A percentile compares a stretch with the other conserved stretches of the same genome.
Conservation (phyloP, 2,888 invertebrate genomes). For the Philereme transversata region DNA sequence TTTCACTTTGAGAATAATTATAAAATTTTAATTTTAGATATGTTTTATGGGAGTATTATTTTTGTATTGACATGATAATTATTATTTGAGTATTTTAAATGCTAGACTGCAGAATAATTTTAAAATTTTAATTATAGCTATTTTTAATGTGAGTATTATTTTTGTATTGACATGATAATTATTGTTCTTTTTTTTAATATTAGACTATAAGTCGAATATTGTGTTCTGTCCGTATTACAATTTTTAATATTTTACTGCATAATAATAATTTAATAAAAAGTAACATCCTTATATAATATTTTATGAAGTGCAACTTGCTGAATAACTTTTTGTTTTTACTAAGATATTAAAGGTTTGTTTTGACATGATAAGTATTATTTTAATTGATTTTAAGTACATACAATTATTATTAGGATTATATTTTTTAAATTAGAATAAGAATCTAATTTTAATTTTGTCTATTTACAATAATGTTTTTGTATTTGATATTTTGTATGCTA, state of each 20-base stretch:
- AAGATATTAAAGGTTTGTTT: too few relatives aligned
- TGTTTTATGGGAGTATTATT: not conserved
- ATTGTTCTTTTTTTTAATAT: too few relatives aligned
- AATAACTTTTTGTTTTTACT: too few relatives aligned
- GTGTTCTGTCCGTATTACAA: too few relatives aligned
- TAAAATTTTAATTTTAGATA: not conserved
- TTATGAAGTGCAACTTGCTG: too few relatives aligned
- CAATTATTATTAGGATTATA: too few relatives aligned
- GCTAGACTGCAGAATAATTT: not conserved
- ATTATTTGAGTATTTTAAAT: too few relatives aligned
- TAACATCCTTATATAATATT: not conserved
- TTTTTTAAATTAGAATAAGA: not conserved
- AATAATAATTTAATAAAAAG: not conserved
- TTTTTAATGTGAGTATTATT: not conserved
- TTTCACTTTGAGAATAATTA: not conserved
- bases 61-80: not conserved
- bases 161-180: not conserved
- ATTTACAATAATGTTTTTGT: slow-evolving; percentile 5
- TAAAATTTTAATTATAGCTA: not conserved
- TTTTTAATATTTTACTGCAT: too few relatives aligned
- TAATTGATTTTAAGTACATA: too few relatives aligned
- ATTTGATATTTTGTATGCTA: slow-evolving; percentile 5
- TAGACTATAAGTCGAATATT: too few relatives aligned
- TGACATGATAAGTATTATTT: too few relatives aligned
- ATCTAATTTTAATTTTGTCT: not conserved